Evolutionary conservation across 2,797 vertebrate species (phyloP), one percentile per base, ranked within the genome.

Genomic region (Arvicola amphibius): DNA sequence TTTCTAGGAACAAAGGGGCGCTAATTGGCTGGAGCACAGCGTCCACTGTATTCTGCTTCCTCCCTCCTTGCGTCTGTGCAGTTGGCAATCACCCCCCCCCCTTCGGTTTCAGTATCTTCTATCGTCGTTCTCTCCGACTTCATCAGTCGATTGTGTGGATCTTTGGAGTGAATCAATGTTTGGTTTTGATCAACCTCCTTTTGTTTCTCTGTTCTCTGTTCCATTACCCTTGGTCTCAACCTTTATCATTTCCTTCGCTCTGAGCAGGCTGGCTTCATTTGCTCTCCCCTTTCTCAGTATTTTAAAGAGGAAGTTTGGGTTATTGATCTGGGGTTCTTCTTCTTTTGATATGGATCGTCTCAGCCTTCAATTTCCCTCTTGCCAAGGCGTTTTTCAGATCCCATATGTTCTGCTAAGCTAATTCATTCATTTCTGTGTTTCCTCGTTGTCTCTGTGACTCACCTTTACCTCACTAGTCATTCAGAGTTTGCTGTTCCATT

Each of bases 41-140:
- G n/a, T 14, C 25, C 12, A 2, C 0, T 1, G 1, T 3, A 32
- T 34, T 16, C 32, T 29, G 12, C 2, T 3, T 21, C 14, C 34
- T 61, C 19, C 48, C 32, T 46, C 3, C 3, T 14, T 59, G 17
- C 59, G 43, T 43, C 61, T 85, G 11, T 13, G 2, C 0, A 1
- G 11, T 19, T 17, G 7, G n/a, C 53, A 29, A 14, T 13, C 46
- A 17, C 53, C 17, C 17, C 34, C 61, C 29, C 17, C 34, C 9
- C 46, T 29, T 21, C 27, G 4, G 11, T 51, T n/a, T 29, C 9
- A 43, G 79, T 23, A 6, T 53, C 83, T n/a, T 46, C 34, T 4
- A 4, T 67, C 32, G 9, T n/a, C 10, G 13, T 19, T 23, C 10
- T 46, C 40, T 40, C 19, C 14, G 11, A 14, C 73, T 32, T 34